Percentiles rank a stretch among this genome's conserved stretches.
These are phyloP conservation scores for Ashinkailepas kermadecensis DNA, from an alignment of 2,888 invertebrate species.

Conservation along the genomic window DNA sequence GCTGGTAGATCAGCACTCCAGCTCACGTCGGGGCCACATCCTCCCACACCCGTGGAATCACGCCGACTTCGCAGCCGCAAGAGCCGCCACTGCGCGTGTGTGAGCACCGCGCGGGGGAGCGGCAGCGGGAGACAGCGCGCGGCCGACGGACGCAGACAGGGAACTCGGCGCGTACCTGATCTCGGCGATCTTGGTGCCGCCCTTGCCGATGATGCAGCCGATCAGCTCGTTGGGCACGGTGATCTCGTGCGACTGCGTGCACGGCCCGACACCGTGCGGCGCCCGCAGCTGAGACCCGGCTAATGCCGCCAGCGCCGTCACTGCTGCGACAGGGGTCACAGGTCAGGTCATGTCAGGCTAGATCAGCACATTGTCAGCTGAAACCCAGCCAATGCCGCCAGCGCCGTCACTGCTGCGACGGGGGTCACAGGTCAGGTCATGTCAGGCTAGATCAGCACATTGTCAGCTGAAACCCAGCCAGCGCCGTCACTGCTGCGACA, in stretches of 20 bases:
- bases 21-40: too few species aligned
- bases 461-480: too few species aligned
- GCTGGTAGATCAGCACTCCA: too few species aligned
- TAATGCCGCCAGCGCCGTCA: slow-evolving; percentile 71
- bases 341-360: slow-evolving; percentile 32
- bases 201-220: slow-evolving; percentile 97
- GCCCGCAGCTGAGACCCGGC: slow-evolving; percentile 76
- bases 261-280: slow-evolving; percentile 43
- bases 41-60: too few species aligned
- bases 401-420: background rate
- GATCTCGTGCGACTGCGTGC: slow-evolving; percentile 89
- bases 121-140: too few species aligned
- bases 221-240: slow-evolving; percentile 97
- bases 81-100: too few species aligned
- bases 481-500: too few species aligned
- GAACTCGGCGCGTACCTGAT: slow-evolving; percentile 53
- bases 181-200: slow-evolving; percentile 97
- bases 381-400: background rate
- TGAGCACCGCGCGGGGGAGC: too few species aligned
- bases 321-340: background rate
- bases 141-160: too few species aligned
- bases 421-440: background rate
- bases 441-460: too few species aligned
- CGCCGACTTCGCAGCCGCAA: too few species aligned
- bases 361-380: background rate